Evolutionary conservation across 1,140 invertebrate genomes (phyloP).

Genomic region (Oryctes rhinoceros): DNA sequence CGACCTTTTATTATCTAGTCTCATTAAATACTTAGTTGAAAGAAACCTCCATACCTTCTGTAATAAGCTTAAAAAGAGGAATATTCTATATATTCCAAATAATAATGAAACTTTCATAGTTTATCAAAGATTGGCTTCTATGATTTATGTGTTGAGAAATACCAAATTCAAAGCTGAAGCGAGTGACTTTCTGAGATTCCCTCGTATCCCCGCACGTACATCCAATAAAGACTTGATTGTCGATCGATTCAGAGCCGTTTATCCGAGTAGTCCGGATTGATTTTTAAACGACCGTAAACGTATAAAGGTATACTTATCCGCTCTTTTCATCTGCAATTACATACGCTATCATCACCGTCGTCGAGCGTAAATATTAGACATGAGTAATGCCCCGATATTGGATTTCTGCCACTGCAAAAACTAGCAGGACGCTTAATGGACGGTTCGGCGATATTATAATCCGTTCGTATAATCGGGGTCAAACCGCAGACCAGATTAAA

Average conservation of each 20-base stretch:
- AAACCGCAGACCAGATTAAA: slow-evolving; percentile 14
- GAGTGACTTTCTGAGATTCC: not conserved
- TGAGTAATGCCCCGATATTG: slow-evolving; percentile 7
- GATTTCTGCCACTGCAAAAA: slow-evolving; percentile 21
- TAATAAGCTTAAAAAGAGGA: too few relatives aligned
- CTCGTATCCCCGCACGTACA: not conserved
- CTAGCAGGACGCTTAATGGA: not conserved
- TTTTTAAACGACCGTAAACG: slow-evolving; percentile 7
- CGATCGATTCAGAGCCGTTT: not conserved
- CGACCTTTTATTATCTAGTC: too few relatives aligned
- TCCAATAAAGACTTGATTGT: not conserved
- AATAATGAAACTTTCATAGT: too few relatives aligned
- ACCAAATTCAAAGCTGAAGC: too few relatives aligned
- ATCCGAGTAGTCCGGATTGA: not conserved
- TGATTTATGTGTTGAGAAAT: too few relatives aligned
- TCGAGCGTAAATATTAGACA: slow-evolving; percentile 1
- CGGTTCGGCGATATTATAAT: not conserved
- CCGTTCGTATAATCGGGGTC: slow-evolving; percentile 8
- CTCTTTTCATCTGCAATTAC: not conserved
- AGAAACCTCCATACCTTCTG: too few relatives aligned
- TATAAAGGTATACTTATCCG: slow-evolving; percentile 14
- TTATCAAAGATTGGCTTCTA: too few relatives aligned
- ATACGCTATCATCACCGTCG: slow-evolving; percentile 2
- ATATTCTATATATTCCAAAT: too few relatives aligned
- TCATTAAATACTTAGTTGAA: too few relatives aligned